Evolutionary conservation across 1,140 invertebrate genomes (phyloP).

Genomic region (Papilio aristodemus): DNA sequence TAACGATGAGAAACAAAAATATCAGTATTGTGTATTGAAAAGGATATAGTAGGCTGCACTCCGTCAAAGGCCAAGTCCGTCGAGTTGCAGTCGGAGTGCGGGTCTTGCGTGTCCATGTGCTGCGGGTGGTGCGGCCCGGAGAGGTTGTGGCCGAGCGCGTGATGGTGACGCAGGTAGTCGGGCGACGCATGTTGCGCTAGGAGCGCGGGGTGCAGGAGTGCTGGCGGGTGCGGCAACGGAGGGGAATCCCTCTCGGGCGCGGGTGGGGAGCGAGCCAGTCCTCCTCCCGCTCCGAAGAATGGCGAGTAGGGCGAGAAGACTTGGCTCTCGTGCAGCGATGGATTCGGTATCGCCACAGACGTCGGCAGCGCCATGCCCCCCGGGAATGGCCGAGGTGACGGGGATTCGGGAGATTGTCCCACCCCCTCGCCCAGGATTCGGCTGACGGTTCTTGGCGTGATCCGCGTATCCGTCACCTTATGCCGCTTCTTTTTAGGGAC

Average conservation of each 20-base stretch:
- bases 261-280: slow-evolving; percentile 80
- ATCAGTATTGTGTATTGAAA: slow-evolving; percentile 81
- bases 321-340: slow-evolving; percentile 96
- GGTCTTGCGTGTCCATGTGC: slow-evolving; percentile 90
- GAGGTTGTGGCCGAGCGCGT: slow-evolving; percentile 78
- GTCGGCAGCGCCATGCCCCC: slow-evolving; percentile 94
- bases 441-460: slow-evolving; percentile 94
- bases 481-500: slow-evolving; percentile 97
- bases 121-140: slow-evolving; percentile 74
- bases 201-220: slow-evolving; percentile 89
- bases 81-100: slow-evolving; percentile 93
- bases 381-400: slow-evolving; percentile 87
- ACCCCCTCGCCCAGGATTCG: slow-evolving; percentile 90
- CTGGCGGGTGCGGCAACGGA: slow-evolving; percentile 88
- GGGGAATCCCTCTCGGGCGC: slow-evolving; percentile 89
- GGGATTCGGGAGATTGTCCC: slow-evolving; percentile 84
- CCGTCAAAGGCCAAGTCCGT: slow-evolving; percentile 93
- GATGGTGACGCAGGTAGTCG: slow-evolving; percentile 83
- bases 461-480: slow-evolving; percentile 97
- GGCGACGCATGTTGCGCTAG: slow-evolving; percentile 87
- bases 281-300: slow-evolving; percentile 86
- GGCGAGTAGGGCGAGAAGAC: slow-evolving; percentile 95
- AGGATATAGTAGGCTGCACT: slow-evolving; percentile 97
- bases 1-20: slow-evolving; percentile 21
- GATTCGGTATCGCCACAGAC: slow-evolving; percentile 97